These are phyloP conservation scores for Cosmorhoe ocellata DNA, from an alignment of 2,888 invertebrate genomes.

Conservation along the genomic window DNA sequence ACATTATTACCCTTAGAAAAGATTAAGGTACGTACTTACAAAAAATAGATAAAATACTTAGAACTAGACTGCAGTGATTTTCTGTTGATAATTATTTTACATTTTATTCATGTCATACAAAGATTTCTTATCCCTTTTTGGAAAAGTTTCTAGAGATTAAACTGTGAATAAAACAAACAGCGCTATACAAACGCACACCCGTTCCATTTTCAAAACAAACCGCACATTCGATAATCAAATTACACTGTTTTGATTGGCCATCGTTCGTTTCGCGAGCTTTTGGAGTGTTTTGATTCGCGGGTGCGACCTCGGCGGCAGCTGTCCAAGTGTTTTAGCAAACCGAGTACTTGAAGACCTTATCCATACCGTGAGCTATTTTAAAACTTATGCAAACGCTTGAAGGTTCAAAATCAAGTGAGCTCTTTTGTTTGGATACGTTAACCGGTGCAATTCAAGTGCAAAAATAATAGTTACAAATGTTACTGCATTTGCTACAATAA, in stretches of 20 bases:
- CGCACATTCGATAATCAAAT: conserved; percentile 64
- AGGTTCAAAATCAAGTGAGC: conserved; percentile 32
- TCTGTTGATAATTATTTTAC: too few species aligned
- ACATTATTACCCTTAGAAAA: conserved; percentile 8
- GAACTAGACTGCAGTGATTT: too few species aligned
- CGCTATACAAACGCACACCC: conserved; percentile 22
- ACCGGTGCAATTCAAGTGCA: conserved; percentile 67
- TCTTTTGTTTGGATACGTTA: conserved; percentile 46
- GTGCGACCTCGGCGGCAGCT: conserved; percentile 66
- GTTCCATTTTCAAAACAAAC: conserved; percentile 62
- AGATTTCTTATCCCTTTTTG: too few species aligned
- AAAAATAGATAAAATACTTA: too few species aligned
- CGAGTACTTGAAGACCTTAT: conserved; percentile 38
- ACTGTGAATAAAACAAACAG: conserved; percentile 1
- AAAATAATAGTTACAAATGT: conserved; percentile 69
- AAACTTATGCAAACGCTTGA: conserved; percentile 10
- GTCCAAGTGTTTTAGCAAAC: conserved; percentile 73
- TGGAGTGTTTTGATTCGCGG: conserved; percentile 72
- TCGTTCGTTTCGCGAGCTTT: conserved; percentile 56
- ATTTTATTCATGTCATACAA: too few species aligned
- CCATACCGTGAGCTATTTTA: conserved; percentile 20
- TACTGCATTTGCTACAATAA: conserved; percentile 70
- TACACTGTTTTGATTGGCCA: conserved; percentile 76
- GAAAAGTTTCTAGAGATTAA: too few species aligned
- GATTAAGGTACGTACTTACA: neutral